These are phyloP conservation scores for Hemicordylus capensis DNA, from an alignment of 2,113 vertebrate genomes.

Conservation along the genomic window DNA sequence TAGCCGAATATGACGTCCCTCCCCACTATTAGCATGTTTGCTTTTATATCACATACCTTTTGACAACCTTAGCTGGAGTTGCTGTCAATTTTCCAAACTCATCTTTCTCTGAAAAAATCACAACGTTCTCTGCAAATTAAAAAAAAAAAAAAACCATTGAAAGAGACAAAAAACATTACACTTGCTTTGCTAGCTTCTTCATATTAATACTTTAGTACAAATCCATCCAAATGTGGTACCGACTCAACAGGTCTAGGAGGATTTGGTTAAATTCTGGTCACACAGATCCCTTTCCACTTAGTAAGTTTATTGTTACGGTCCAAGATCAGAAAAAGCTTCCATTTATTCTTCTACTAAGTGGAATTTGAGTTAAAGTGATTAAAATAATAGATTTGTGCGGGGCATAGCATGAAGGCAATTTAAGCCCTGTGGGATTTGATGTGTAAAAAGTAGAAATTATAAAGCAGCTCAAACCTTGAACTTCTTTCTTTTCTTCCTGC, in stretches of 20 bases:
- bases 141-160: conserved; percentile 6
- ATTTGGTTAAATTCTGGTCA: conserved; percentile 18
- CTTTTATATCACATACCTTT: conserved; percentile 82
- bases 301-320: too few relatives aligned
- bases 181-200: background rate
- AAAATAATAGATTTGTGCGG: background rate
- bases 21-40: background rate
- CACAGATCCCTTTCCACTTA: background rate
- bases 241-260: conserved; percentile 10
- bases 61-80: conserved; percentile 87
- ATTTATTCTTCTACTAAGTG: conserved; percentile 1
- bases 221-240: conserved; percentile 10
- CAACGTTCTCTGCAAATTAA: conserved; percentile 84
- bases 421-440: background rate
- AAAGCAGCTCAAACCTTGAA: conserved; percentile 79
- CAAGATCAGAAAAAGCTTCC: too few relatives aligned
- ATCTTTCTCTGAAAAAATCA: conserved; percentile 95
- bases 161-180: background rate
- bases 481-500: conserved; percentile 95
- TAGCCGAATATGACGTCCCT: background rate
- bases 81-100: conserved; percentile 95
- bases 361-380: background rate
- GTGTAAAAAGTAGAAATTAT: conserved; percentile 34
- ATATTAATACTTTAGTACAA: conserved; percentile 4
- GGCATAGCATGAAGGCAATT: background rate